phyloP scores from a whole-genome alignment of 2,888 invertebrate species.

The Hyalella azteca region DNA sequence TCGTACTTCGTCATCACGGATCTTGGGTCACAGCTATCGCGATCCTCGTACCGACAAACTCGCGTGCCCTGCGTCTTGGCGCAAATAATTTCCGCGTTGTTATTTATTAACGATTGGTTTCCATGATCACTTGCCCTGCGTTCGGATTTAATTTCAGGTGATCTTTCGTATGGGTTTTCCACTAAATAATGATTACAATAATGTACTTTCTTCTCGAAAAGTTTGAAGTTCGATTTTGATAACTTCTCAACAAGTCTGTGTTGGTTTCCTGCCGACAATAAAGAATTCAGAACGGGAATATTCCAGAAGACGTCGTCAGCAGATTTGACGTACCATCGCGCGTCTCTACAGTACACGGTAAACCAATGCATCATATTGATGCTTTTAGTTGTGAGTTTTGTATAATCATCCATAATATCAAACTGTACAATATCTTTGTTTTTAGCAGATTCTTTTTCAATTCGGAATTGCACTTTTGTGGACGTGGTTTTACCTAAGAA shows the following conservation, averaged over 20 bases:
- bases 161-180: too few relatives aligned
- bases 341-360: slow-evolving; percentile 40
- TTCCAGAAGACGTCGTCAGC: slow-evolving; percentile 48
- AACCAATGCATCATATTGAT: slow-evolving; percentile 45
- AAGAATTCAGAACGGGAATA: slow-evolving; percentile 16
- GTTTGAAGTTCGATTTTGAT: too few relatives aligned
- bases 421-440: slow-evolving; percentile 46
- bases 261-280: background rate
- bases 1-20: slow-evolving; percentile 45
- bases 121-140: too few relatives aligned
- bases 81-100: slow-evolving; percentile 19
- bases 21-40: slow-evolving; percentile 39
- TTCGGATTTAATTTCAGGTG: too few relatives aligned
- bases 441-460: slow-evolving; percentile 41
- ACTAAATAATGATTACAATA: too few relatives aligned
- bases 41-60: slow-evolving; percentile 41
- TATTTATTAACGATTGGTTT: background rate
- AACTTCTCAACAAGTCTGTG: background rate
- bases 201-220: too few relatives aligned
- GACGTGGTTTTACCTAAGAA: slow-evolving; percentile 44
- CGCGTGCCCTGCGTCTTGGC: slow-evolving; percentile 37
- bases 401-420: slow-evolving; percentile 43
- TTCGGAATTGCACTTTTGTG: slow-evolving; percentile 38
- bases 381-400: slow-evolving; percentile 44
- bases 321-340: slow-evolving; percentile 45